Base-by-base conservation (phyloP, 1,140 invertebrate species). In the Phocides pigmalion region DNA sequence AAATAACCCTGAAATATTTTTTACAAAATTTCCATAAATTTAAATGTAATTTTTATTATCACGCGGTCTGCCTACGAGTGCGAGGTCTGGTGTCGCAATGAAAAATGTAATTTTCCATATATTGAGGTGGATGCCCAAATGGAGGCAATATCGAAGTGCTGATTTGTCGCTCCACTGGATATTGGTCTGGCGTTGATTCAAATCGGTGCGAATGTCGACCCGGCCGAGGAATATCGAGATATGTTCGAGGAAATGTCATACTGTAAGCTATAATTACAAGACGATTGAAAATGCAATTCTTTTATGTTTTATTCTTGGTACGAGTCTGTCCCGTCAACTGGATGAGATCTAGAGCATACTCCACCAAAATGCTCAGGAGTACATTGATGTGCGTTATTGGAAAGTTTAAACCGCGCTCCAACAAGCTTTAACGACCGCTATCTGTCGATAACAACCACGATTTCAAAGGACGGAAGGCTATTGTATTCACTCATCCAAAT, bases 131-230 rank as follows among this genome's bases (percentile, higher is more conserved):
- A 70, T 82, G 68, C 72, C 82, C 81, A 88, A 90, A 90, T 90
- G 84, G 84, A 88, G 87, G 85, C 85, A 90, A 90, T 90, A 88
- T 88, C 84, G 87, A 79, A 88, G 85, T 90, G 84, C 87, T 87
- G 87, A 90, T 90, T 90, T 90, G 83, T 90, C 87, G 85, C 83
- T 86, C 74, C 81, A 69, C 66, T 89, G 86, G 76, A 87, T 90
- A 88, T 89, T 81, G 87, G 76, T 86, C 80, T 87, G 85, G 85
- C 81, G 82, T 81, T 82, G 87, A 87, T 84, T 88, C 85, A 88
- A 88, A 90, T 88, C 85, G 73, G 73, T 74, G 70, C 80, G 74
- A 87, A 75, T 82, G 79, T 58, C 70, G 72, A 71, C 62, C 70
- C 67, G 71, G 63, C 70, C 66, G 68, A 63, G 71, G 72, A 72